Evolutionary conservation across 2,113 vertebrate genomes (phyloP).

Genomic region (Hypomesus transpacificus): DNA sequence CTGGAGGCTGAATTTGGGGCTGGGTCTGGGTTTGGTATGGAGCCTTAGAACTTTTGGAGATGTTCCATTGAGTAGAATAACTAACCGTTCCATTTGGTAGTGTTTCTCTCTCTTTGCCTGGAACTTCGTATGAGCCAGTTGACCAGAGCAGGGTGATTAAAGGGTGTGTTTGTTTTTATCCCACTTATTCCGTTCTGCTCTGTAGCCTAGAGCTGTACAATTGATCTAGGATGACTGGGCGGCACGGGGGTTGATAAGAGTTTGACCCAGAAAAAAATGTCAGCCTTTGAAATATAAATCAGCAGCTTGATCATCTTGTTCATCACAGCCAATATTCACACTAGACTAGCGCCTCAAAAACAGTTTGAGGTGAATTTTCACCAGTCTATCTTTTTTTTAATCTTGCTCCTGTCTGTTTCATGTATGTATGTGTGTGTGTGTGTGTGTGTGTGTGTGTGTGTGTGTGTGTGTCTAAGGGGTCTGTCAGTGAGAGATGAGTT

Average conservation of each 20-base stretch:
- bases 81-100: too few species aligned
- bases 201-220: too few species aligned
- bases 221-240: neutral
- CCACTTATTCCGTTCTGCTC: too few species aligned
- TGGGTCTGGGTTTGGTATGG: too few species aligned
- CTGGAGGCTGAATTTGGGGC: too few species aligned
- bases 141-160: too few species aligned
- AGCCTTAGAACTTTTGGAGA: too few species aligned
- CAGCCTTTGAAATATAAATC: neutral
- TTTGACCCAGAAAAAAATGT: neutral
- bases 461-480: slow-evolving; percentile 2
- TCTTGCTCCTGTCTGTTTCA: neutral
- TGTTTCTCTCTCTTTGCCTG: too few species aligned
- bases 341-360: neutral
- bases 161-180: too few species aligned
- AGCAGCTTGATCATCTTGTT: slow-evolving; percentile 6
- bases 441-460: slow-evolving; percentile 2
- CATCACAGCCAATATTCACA: neutral
- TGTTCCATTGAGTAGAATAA: too few species aligned
- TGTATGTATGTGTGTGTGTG: neutral
- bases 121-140: neutral
- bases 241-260: neutral
- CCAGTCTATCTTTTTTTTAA: slow-evolving; percentile 1
- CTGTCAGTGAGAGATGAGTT: slow-evolving; percentile 32
- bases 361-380: neutral